Base-by-base conservation (phyloP, 1,140 invertebrate species). In the Sycophaga agraensis region DNA sequence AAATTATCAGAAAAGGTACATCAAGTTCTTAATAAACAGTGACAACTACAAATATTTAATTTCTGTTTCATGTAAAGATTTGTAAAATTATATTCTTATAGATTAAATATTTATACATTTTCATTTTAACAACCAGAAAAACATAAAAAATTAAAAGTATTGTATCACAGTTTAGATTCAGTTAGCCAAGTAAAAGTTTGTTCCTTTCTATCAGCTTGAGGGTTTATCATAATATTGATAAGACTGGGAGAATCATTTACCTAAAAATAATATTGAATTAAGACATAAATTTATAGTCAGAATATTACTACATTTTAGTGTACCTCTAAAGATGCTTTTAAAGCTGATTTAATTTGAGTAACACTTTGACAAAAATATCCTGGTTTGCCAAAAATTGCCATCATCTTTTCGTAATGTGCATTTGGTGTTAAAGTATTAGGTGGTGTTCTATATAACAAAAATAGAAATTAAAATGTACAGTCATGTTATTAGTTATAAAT, bases 131-230 rank as follows among this genome's bases (percentile, higher is more conserved):
- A 42, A 48, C 3, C 28, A 19, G 1, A 49, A 21, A 31, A 31
- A 48, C 16, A 48, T 51, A 45, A 45, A 50, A 51, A 35, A 26
- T 46, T 26, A 50, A 17, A 16, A 42, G 7, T 22, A 19, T 54
- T 17, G 19, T 26, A 68, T 87, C 82, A 93, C 60, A 94, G 81
- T 80, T 95, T 95, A 19, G 93, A 93, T 80, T 94, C 91, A 0
- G 94, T 97, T 2, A 97, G 80, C 94, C 94, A 97, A 68, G 85
- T 88, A 73, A 93, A 95, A 28, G 88, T 87, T 82, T 98, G 96
- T 54, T 90, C 86, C 80, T 97, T 97, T 63, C 94, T 86, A 73
- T 93, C 91, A 37, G 95, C 90, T 64, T 87, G 84, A 12, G 94
- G 92, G 76, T 87, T 89, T 26, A 98, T 97, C 68, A 93, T 85